Base-by-base conservation (phyloP, 1,140 invertebrate genomes). In the Scaptodrosophila lebanonensis region DNA sequence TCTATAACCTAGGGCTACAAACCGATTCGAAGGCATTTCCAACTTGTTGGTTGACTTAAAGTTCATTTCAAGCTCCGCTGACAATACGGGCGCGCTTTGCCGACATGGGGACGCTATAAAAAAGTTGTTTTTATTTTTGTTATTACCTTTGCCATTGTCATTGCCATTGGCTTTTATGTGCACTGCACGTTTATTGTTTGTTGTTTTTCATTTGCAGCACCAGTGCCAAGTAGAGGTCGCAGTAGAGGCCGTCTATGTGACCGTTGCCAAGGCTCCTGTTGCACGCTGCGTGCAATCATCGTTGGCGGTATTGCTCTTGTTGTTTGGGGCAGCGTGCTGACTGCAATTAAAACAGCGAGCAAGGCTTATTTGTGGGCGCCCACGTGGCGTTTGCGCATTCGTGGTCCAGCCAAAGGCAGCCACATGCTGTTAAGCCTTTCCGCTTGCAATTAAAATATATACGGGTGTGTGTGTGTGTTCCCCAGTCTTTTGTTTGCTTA, bases 11-110 rank as follows among this genome's bases (percentile, higher is more conserved):
- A n/a, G n/a, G n/a, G n/a, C n/a, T n/a, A n/a, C n/a, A n/a, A n/a
- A n/a, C n/a, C 22, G 22, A 45, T 62, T 69, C 62, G 59, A 70
- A 61, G 65, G 60, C 32, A 33, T 82, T 79, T 79, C 75, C 75
- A 66, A 63, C 47, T 62, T 60, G 62, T 82, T 79, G 75, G 36
- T 51, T 65, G 51, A 52, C 69, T 79, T 79, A 65, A 79, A 79
- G 73, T 82, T 79, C 64, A 72, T 72, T 65, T 65, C n/a, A n/a
- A n/a, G n/a, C n/a, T n/a, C n/a, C n/a, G n/a, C n/a, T n/a, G n/a
- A n/a, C n/a, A n/a, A n/a, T 51, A 39, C 42, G 50, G 49, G 20
- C 50, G n/a, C n/a, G n/a, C n/a, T n/a, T 47, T 48, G 5, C 18
- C 9, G 44, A 39, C 66, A 59, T 62, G 58, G 32, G 59, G 51